Percentiles rank a stretch among this genome's conserved stretches.
phyloP scores from a whole-genome alignment of 2,113 vertebrate species.

The Trachemys scripta region DNA sequence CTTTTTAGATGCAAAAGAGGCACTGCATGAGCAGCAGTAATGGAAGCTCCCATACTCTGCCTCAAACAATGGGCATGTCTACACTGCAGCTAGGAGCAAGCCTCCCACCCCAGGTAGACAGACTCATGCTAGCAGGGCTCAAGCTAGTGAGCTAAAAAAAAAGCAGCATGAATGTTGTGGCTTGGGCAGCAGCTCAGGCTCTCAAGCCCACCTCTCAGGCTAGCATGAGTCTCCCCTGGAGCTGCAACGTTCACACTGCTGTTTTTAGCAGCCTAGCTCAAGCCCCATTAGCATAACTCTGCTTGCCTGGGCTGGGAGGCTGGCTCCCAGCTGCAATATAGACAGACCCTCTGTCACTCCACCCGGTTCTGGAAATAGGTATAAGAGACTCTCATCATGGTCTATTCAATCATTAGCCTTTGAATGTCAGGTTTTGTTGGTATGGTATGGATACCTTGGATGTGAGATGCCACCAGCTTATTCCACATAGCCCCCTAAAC shows the following conservation, averaged over 20 bases:
- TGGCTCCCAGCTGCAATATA: neutral
- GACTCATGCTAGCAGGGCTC: neutral
- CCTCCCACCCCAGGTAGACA: neutral
- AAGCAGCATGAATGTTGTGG: neutral
- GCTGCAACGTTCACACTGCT: neutral
- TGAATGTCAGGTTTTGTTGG: neutral
- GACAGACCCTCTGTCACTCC: neutral
- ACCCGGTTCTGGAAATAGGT: rapidly evolving
- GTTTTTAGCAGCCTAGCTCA: neutral
- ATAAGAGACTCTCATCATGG: neutral
- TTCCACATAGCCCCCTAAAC: neutral
- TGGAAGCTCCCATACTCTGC: neutral
- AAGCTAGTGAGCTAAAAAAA: neutral
- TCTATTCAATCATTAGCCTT: neutral
- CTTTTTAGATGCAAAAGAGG: neutral
- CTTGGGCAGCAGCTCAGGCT: neutral
- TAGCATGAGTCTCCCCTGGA: too few species aligned
- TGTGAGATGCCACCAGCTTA: neutral
- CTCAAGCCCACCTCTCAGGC: neutral
- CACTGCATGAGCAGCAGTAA: neutral
- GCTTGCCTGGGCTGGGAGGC: neutral
- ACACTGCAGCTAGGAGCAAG: neutral
- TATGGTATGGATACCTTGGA: neutral
- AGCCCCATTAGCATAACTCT: neutral
- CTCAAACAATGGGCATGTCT: neutral